phyloP scores from a whole-genome alignment of 2,888 invertebrate species.

The Eilema sororculum region DNA sequence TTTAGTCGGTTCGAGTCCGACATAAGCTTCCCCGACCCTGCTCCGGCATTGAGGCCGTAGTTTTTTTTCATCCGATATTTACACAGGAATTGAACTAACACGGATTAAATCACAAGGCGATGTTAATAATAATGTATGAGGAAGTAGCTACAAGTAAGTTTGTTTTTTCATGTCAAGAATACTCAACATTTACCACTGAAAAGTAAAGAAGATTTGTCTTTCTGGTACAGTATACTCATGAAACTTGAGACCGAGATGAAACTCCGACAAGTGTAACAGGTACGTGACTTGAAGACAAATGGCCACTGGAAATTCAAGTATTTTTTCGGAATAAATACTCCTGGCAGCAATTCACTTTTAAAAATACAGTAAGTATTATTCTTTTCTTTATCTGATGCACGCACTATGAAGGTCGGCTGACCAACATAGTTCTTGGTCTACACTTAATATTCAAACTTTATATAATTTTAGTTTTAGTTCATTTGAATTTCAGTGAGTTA shows the following conservation, averaged over 20 bases:
- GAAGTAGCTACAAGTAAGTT: not conserved
- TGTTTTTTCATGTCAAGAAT: constrained; percentile 23
- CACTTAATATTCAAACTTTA: not conserved
- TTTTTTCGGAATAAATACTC: constrained; percentile 29
- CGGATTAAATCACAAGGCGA: too few relatives aligned
- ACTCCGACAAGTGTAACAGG: constrained; percentile 48
- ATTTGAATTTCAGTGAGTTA: not conserved
- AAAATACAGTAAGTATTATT: constrained; percentile 29
- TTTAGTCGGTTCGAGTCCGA: too few relatives aligned
- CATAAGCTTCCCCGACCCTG: too few relatives aligned
- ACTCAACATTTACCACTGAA: constrained; percentile 33
- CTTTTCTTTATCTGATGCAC: constrained; percentile 24
- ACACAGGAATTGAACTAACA: too few relatives aligned
- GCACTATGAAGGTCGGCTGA: constrained; percentile 11
- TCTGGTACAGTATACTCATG: constrained; percentile 46
- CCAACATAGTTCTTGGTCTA: not conserved
- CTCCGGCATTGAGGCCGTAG: too few relatives aligned
- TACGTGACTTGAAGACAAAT: constrained; percentile 50
- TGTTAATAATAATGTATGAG: too few relatives aligned
- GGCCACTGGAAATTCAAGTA: constrained; percentile 22
- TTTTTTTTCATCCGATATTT: too few relatives aligned
- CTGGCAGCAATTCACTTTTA: constrained; percentile 12
- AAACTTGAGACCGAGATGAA: constrained; percentile 52
- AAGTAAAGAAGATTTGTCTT: constrained; percentile 50
- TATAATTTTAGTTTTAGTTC: not conserved